Percentiles rank a stretch among this genome's conserved stretches.
Conservation (phyloP, 2,888 invertebrate genomes). For the Thumatha senex region DNA sequence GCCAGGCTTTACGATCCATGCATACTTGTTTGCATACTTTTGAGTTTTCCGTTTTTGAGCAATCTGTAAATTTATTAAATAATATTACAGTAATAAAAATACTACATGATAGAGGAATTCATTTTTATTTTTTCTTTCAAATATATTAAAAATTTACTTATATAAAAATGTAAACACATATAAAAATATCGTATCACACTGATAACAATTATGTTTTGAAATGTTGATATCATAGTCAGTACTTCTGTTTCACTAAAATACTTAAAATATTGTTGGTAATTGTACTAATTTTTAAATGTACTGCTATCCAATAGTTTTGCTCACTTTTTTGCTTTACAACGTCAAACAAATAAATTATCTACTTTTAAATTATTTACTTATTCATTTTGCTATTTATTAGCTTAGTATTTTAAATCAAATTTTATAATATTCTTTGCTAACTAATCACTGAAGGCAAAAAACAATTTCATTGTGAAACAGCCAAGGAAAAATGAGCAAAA, state of each 20-base stretch:
- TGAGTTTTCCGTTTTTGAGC: too few relatives aligned
- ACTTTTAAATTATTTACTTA: not conserved
- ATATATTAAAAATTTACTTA: slow-evolving; percentile 77
- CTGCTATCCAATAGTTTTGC: not conserved
- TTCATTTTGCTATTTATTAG: too few relatives aligned
- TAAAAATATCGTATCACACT: slow-evolving; percentile 71
- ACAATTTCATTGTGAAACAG: too few relatives aligned
- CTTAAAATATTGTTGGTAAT: not conserved
- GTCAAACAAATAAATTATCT: not conserved
- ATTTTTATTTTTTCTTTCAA: slow-evolving; percentile 66
- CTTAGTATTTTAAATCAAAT: too few relatives aligned
- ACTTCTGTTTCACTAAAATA: slow-evolving; percentile 23
- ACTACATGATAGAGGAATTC: slow-evolving; percentile 60
- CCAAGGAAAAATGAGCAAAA: not conserved
- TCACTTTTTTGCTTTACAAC: not conserved
- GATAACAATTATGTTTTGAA: slow-evolving; percentile 52
- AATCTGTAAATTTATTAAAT: too few relatives aligned
- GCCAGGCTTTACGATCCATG: too few relatives aligned
- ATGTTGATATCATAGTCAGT: slow-evolving; percentile 38
- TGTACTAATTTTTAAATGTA: not conserved
- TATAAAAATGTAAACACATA: slow-evolving; percentile 63
- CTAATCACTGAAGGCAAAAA: not conserved
- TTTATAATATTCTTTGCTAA: not conserved
- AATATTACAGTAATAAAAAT: too few relatives aligned
- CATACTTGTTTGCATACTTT: too few relatives aligned